Evolutionary conservation across 1,140 invertebrate genomes (phyloP).

Genomic region (Doryteuthis pealeii): DNA sequence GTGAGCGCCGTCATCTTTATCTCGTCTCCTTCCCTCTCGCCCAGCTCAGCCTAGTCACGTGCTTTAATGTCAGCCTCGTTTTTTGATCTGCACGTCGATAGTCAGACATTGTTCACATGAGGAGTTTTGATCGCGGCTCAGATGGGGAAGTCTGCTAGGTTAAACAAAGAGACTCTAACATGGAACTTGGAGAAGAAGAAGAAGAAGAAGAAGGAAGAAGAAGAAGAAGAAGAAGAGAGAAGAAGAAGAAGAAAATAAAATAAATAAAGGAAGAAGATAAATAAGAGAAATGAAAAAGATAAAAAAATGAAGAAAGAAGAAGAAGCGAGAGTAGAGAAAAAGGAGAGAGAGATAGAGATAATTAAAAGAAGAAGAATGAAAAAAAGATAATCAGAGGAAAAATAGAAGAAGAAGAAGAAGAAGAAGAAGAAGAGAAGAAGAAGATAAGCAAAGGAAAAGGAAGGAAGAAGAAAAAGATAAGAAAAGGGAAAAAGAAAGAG

Average conservation of each 20-base stretch:
- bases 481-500: not conserved
- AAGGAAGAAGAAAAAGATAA: not conserved
- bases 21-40: too few relatives aligned
- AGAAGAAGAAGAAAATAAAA: not conserved
- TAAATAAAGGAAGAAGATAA: not conserved
- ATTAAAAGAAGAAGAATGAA: not conserved
- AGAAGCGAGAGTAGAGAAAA: not conserved
- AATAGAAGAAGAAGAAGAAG: not conserved
- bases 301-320: not conserved
- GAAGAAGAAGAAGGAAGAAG: not conserved
- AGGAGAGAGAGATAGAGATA: not conserved
- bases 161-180: too few relatives aligned
- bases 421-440: not conserved
- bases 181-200: not conserved
- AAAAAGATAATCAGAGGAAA: not conserved
- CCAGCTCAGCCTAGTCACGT: too few relatives aligned
- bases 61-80: too few relatives aligned
- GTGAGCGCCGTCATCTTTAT: too few relatives aligned
- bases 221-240: not conserved
- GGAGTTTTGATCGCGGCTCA: too few relatives aligned
- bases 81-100: too few relatives aligned
- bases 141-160: too few relatives aligned
- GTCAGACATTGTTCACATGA: too few relatives aligned
- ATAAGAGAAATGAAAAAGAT: not conserved
- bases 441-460: not conserved